These are phyloP conservation scores for Xestoiulus laeticollis DNA, from an alignment of 2,888 invertebrate genomes.

Conservation along the genomic window DNA sequence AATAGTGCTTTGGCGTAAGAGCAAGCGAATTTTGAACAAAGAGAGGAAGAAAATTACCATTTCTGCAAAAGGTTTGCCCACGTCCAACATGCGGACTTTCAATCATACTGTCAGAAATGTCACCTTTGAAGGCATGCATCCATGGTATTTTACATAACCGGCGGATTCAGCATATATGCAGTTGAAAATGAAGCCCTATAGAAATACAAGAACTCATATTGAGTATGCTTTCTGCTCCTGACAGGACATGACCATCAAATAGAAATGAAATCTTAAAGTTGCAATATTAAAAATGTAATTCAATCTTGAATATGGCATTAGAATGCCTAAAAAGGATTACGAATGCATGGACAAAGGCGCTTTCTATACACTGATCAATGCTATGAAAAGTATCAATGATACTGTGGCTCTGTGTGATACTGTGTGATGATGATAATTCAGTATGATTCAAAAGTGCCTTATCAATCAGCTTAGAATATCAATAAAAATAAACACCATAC, in stretches of 20 bases:
- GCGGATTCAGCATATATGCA: background rate
- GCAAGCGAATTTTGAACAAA: background rate
- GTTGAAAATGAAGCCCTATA: background rate
- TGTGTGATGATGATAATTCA: no score
- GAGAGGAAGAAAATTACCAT: background rate
- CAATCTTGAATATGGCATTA: no score
- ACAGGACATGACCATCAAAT: background rate
- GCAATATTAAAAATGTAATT: no score
- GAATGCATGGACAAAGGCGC: no score
- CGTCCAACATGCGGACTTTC: background rate
- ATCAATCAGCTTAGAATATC: no score
- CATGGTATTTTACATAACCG: background rate
- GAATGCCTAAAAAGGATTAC: no score
- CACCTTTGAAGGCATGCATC: background rate
- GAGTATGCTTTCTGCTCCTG: background rate
- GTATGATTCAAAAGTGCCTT: no score
- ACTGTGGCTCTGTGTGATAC: no score
- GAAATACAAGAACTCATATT: background rate
- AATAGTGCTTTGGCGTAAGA: background rate
- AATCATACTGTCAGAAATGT: slow-evolving; percentile 23
- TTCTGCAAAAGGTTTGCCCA: background rate
- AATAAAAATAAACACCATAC: no score
- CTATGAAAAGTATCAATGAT: no score
- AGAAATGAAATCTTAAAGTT: no score
- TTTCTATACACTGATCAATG: no score